Conservation (phyloP, 2,797 vertebrate species). For the Enteromius unitaeniatus region DNA sequence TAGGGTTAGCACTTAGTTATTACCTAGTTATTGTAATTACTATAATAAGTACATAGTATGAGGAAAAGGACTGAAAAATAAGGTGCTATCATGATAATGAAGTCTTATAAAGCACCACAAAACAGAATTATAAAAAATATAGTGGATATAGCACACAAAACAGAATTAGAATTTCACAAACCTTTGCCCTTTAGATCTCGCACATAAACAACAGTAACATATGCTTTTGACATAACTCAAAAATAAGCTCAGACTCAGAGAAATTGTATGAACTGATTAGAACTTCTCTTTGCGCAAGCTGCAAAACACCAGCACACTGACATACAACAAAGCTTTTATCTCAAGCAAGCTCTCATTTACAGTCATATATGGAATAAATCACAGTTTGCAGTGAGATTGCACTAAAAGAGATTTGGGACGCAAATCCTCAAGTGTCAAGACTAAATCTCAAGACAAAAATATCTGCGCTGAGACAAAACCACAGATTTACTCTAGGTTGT, state of each 20-base stretch:
- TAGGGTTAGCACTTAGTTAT: too few relatives aligned
- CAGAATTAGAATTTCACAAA: background rate
- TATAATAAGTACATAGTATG: too few relatives aligned
- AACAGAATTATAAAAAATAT: background rate
- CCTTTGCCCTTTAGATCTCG: background rate
- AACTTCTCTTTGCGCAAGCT: background rate
- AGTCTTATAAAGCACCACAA: background rate
- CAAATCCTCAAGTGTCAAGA: slow-evolving; percentile 14
- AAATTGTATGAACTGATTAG: slow-evolving; percentile 1
- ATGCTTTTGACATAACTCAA: background rate
- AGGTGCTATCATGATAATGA: too few relatives aligned
- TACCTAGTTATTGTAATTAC: too few relatives aligned
- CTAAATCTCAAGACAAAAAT: slow-evolving; percentile 32
- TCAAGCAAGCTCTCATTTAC: slow-evolving; percentile 12
- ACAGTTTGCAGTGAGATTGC: background rate
- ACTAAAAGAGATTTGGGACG: background rate
- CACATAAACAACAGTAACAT: background rate
- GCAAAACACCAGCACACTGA: background rate
- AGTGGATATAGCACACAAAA: background rate
- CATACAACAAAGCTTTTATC: slow-evolving; percentile 27
- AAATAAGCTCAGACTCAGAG: background rate
- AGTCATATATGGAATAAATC: slow-evolving; percentile 7
- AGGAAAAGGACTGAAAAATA: too few relatives aligned
- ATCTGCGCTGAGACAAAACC: slow-evolving; percentile 1
- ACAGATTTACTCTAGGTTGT: background rate